phyloP scores from a whole-genome alignment of 2,113 vertebrate genomes.

The Calonectris borealis region DNA sequence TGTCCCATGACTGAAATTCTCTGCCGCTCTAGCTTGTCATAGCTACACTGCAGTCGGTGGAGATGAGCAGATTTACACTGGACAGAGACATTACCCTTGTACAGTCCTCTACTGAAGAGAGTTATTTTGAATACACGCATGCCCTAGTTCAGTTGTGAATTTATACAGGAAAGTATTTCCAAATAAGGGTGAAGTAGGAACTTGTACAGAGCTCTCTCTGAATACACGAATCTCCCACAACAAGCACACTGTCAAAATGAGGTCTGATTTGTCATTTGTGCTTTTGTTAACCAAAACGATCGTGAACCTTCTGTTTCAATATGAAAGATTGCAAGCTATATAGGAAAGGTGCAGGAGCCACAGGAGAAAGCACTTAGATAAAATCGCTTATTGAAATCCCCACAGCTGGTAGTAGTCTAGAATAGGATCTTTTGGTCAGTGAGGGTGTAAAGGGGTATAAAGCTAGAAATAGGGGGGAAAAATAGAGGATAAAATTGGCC shows the following conservation, averaged over 20 bases:
- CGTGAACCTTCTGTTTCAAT: not conserved
- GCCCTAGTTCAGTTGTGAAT: not conserved
- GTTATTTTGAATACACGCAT: not conserved
- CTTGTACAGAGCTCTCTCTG: not conserved
- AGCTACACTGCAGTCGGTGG: not conserved
- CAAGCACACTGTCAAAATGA: not conserved
- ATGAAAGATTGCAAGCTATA: not conserved
- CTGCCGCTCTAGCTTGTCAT: not conserved
- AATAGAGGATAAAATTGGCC: not conserved
- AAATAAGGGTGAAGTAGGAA: not conserved
- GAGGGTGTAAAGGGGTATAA: not conserved
- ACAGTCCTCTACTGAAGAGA: not conserved
- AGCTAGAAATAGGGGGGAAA: not conserved
- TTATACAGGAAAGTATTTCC: not conserved
- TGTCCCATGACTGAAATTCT: not conserved
- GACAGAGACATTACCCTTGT: not conserved
- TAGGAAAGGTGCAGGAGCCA: not conserved
- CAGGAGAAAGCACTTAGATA: not conserved
- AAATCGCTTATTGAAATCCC: conserved; percentile 26
- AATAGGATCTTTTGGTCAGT: not conserved
- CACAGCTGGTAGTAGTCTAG: not conserved
- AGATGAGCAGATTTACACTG: not conserved
- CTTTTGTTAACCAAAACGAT: not conserved
- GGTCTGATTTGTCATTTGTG: not conserved
- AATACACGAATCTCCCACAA: not conserved